A percentile compares a stretch with the other conserved stretches of the same genome.
Conservation (phyloP, 1,140 invertebrate species). For the silkworm (Bombyx mori) region DNA sequence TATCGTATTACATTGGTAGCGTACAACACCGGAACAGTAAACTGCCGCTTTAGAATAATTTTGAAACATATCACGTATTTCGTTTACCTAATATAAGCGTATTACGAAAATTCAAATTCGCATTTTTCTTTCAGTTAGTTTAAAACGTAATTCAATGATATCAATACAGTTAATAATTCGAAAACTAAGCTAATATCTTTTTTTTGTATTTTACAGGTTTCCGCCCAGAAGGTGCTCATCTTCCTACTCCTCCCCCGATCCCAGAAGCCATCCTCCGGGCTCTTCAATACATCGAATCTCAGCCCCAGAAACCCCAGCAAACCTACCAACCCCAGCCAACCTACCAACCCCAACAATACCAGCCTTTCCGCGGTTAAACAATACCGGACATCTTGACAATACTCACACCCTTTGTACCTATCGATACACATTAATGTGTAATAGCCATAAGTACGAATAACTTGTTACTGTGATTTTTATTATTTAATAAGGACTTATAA, state of each 20-base stretch:
- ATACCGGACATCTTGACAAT: constrained; percentile 7
- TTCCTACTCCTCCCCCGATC: constrained; percentile 78
- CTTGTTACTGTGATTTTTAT: constrained; percentile 60
- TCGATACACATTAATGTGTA: background rate
- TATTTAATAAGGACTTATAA: constrained; percentile 29
- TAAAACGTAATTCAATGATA: no score
- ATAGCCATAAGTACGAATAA: background rate
- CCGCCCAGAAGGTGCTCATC: constrained; percentile 74
- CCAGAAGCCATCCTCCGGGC: constrained; percentile 76
- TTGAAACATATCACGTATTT: no score
- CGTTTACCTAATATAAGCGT: no score
- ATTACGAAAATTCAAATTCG: no score
- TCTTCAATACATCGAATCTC: constrained; percentile 71
- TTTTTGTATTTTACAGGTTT: constrained; percentile 55
- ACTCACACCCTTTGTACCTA: constrained; percentile 14
- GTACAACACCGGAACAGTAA: no score
- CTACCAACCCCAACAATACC: constrained; percentile 7
- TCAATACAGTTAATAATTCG: no score
- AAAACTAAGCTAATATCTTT: no score
- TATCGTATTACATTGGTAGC: no score
- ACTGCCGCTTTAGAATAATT: no score
- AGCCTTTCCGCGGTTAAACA: constrained; percentile 36
- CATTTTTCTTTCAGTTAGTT: no score
- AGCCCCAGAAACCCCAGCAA: constrained; percentile 45
- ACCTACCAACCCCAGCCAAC: constrained; percentile 26